Conservation (phyloP, 2,113 vertebrate genomes). For the Uria lomvia region DNA sequence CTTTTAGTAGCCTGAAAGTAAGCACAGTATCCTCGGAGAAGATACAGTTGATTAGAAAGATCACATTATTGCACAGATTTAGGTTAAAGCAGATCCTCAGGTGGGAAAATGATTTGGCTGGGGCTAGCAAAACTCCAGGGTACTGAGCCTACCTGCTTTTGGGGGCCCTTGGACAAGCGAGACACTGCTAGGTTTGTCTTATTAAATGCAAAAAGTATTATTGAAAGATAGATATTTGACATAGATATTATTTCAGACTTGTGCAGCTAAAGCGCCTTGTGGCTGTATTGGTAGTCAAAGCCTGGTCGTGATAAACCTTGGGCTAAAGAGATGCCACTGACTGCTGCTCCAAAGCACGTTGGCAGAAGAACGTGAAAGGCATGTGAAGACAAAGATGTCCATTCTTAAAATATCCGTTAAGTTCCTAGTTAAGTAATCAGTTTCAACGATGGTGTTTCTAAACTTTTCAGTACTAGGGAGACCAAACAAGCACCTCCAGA, state of each 20-base stretch:
- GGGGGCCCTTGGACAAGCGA: background rate
- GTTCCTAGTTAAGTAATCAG: background rate
- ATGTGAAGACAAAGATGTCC: background rate
- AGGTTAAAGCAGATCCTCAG: background rate
- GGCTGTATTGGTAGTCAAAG: background rate
- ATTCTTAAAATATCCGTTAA: background rate
- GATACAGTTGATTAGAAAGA: background rate
- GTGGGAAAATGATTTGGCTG: background rate
- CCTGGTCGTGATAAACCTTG: background rate
- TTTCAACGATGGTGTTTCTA: background rate
- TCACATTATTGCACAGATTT: background rate
- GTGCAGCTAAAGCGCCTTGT: background rate
- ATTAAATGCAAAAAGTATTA: background rate
- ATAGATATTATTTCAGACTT: background rate
- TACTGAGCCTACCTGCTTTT: background rate
- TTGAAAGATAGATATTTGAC: background rate
- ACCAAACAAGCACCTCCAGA: background rate
- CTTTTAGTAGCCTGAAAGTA: background rate
- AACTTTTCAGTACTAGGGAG: background rate
- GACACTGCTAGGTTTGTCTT: background rate
- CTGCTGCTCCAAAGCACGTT: background rate
- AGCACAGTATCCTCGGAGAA: background rate
- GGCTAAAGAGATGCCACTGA: background rate
- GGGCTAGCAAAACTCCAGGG: background rate
- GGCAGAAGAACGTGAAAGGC: background rate